These are phyloP conservation scores for Onychomys arenicola DNA, from an alignment of 2,797 vertebrate species.

Conservation along the genomic window DNA sequence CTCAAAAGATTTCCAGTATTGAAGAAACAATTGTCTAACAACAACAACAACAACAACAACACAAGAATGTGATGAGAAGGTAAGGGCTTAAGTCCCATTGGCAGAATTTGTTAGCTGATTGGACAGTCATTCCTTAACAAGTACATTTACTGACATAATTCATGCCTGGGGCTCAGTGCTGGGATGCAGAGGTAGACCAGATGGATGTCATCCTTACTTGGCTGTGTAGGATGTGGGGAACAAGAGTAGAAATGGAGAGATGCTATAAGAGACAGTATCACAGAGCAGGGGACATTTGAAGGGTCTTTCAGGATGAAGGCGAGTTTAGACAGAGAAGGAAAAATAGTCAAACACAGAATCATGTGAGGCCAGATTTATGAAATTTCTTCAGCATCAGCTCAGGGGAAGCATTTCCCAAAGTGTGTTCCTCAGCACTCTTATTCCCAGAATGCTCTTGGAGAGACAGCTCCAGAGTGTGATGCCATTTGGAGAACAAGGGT, in stretches of 20 bases:
- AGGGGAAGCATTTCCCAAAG: not conserved
- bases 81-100: not conserved
- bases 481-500: not conserved
- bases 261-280: not conserved
- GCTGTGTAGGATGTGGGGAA: not conserved
- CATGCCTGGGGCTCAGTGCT: not conserved
- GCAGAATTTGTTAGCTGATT: not conserved
- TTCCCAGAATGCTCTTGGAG: not conserved
- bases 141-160: not conserved
- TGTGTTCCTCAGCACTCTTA: not conserved
- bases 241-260: not conserved
- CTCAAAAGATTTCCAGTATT: constrained; percentile 13
- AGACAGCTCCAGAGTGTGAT: not conserved
- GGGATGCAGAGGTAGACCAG: not conserved
- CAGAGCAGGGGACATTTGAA: not conserved
- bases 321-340: constrained; percentile 3
- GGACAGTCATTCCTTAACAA: not conserved
- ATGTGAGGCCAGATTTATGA: not conserved
- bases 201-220: not conserved
- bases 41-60: not conserved
- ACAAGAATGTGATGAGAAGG: not conserved
- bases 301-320: constrained; percentile 6
- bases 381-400: not conserved
- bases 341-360: constrained; percentile 5
- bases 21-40: constrained; percentile 7